Base-by-base conservation (phyloP, 2,113 vertebrate genomes). In the Myotis yumanensis region DNA sequence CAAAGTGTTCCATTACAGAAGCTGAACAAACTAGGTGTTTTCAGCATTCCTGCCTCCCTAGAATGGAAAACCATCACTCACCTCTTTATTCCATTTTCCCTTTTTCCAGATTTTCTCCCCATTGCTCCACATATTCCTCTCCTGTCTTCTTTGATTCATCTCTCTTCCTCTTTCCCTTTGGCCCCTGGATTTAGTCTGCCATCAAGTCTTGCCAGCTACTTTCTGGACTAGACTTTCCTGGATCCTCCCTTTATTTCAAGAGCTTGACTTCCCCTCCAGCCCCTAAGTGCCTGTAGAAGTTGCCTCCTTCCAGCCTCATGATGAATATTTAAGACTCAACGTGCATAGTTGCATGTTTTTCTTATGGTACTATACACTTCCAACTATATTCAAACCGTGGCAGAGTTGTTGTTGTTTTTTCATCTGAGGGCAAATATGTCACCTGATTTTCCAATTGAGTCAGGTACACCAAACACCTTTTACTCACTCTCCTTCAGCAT, bases 1-100 rank as follows among this genome's bases (percentile, higher is more conserved):
- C 35, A 37, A 69, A 80, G 66, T 73, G 62, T 95, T 71, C 59
- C 84, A 43, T 95, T 87, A 76, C 52, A 93, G 96, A 85, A 92
- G 57, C 59, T 84, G 51, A 82, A 75, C 62, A 88, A 32, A 89
- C 68, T 79, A 89, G 22, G 81, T 95, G 68, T 93, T 93, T 81
- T n/a, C 23, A 86, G 92, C 52, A 59, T 79, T 90, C 54, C 40
- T 92, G 71, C 71, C 52, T 83, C 79, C 66, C 72, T 73, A 8
- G 35, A 76, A 71, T 81, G 59, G 84, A 93, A 95, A 93, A 79
- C 80, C 40, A 76, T 80, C 83, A 77, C 77, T 96, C 40, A 79
- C 25, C n/a, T 46, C 25, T 77, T 40, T 85, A 48, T 87, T 85
- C 37, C 40, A 37, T 43, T 64, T 28, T 22, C 69, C 28, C 7